Percentiles rank a stretch among this genome's conserved stretches.
Conservation (phyloP, 2,888 invertebrate genomes). For the Trachelus troglodyta region DNA sequence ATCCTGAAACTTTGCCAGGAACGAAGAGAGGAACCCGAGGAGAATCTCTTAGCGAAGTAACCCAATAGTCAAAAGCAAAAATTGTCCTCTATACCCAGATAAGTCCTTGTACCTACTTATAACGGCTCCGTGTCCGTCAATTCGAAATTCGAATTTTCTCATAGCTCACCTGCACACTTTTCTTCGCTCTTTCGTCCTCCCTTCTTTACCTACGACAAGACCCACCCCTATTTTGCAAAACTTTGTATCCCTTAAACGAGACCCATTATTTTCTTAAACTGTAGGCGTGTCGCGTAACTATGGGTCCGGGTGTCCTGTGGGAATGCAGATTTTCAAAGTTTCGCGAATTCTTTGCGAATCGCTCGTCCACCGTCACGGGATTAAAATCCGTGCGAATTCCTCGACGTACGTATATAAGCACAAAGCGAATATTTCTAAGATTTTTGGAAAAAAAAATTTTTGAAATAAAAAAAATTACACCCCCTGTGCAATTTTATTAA, state of each 20-base stretch:
- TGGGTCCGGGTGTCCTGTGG: conserved; percentile 16
- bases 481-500: too few species aligned
- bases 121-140: background rate
- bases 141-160: conserved; percentile 15
- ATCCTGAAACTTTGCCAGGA: conserved; percentile 18
- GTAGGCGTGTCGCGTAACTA: conserved; percentile 51
- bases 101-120: background rate
- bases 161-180: conserved; percentile 15
- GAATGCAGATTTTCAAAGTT: conserved; percentile 6
- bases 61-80: background rate
- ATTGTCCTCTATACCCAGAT: background rate
- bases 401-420: too few species aligned
- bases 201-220: too few species aligned
- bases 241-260: conserved; percentile 53
- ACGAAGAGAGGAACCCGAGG: background rate
- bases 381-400: background rate
- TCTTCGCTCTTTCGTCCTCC: background rate
- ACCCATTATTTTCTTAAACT: conserved; percentile 58
- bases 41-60: too few species aligned
- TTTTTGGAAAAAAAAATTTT: background rate
- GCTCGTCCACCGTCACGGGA: background rate
- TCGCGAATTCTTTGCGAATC: background rate
- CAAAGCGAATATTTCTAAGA: too few species aligned
- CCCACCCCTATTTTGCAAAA: conserved; percentile 1
- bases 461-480: background rate